These are phyloP conservation scores for Diloba caeruleocephala DNA, from an alignment of 2,888 invertebrate genomes.

Conservation along the genomic window DNA sequence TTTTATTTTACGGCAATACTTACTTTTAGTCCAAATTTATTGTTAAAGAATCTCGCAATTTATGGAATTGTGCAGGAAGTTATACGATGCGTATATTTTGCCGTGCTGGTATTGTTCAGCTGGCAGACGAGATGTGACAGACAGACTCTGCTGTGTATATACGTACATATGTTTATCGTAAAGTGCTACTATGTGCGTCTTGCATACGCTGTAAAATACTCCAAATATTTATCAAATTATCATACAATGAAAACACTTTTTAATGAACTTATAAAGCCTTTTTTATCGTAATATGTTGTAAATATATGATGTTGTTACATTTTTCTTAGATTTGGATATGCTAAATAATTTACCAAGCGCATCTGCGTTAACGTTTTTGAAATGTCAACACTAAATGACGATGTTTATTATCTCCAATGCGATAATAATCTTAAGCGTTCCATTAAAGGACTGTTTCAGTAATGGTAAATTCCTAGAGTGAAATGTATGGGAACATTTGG, in stretches of 20 bases:
- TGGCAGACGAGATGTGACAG: constrained; percentile 42
- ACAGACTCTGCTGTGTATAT: constrained; percentile 25
- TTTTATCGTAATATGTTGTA: no score
- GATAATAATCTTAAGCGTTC: constrained; percentile 16
- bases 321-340: background rate
- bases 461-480: constrained; percentile 33
- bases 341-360: constrained; percentile 14
- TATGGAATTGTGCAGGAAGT: constrained; percentile 26
- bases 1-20: background rate
- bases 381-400: constrained; percentile 1
- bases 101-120: constrained; percentile 30
- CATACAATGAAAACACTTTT: no score
- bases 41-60: constrained; percentile 11
- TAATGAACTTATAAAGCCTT: no score
- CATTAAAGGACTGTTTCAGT: constrained; percentile 39
- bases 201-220: constrained; percentile 13
- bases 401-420: constrained; percentile 4
- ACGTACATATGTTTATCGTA: constrained; percentile 17
- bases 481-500: constrained; percentile 24
- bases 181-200: constrained; percentile 29
- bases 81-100: constrained; percentile 5
- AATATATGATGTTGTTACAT: no score
- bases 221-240: constrained; percentile 13
- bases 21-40: constrained; percentile 6
- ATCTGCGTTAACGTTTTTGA: constrained; percentile 6